These are phyloP conservation scores for Coluber constrictor DNA, from an alignment of 2,797 vertebrate species.

Conservation along the genomic window DNA sequence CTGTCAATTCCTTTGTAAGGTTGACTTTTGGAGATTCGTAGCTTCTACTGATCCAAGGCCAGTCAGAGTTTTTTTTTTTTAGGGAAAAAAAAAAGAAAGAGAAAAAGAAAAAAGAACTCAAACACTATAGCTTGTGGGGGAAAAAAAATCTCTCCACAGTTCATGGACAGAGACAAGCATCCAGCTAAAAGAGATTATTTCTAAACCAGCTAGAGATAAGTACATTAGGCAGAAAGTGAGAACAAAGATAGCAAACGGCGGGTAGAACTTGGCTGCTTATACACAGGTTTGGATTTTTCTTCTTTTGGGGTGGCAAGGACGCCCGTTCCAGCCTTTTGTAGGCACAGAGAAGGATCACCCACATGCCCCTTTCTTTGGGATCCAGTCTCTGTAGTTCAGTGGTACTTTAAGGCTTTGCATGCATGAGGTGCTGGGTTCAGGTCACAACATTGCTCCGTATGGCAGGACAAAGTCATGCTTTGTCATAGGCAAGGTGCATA, in stretches of 20 bases:
- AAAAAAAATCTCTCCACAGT: neutral
- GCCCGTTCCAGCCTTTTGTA: neutral
- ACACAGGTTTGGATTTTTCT: neutral
- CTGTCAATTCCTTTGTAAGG: conserved; percentile 15
- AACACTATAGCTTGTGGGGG: neutral
- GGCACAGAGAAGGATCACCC: neutral
- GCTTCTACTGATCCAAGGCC: neutral
- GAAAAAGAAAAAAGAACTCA: conserved; percentile 7
- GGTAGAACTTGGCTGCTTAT: neutral
- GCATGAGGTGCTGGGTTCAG: neutral
- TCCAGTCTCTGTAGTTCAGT: neutral
- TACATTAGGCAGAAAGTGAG: neutral
- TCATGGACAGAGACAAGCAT: neutral
- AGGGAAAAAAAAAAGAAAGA: neutral
- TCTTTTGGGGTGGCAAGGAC: neutral
- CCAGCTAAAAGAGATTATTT: conserved; percentile 21
- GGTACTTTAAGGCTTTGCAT: neutral
- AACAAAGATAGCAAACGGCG: neutral
- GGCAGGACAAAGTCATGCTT: neutral
- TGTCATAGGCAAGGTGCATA: neutral
- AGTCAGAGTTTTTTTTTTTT: neutral
- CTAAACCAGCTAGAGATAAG: neutral
- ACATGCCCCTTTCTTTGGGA: neutral
- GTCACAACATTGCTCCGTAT: neutral
- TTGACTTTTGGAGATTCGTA: neutral